Percentiles rank a stretch among this genome's conserved stretches.
These are phyloP conservation scores for Yponomeuta cagnagella DNA, from an alignment of 2,888 invertebrate species.

Conservation along the genomic window DNA sequence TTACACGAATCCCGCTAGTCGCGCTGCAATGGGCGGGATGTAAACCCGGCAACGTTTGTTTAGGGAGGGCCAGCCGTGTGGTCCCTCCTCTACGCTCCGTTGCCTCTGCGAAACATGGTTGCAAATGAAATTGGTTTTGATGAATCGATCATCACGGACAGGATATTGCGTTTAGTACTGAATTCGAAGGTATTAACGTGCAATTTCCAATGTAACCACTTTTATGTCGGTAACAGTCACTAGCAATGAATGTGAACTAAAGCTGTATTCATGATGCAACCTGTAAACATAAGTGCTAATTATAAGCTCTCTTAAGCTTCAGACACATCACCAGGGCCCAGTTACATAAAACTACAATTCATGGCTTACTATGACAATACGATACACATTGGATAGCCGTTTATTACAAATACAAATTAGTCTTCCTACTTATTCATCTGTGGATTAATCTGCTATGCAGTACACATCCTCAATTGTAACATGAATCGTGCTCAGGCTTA, in stretches of 20 bases:
- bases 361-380: no score
- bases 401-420: no score
- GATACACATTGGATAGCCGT: no score
- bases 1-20: background rate
- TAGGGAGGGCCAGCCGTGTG: constrained; percentile 4
- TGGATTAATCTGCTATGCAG: no score
- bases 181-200: background rate
- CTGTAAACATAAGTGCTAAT: no score
- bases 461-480: no score
- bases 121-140: constrained; percentile 12
- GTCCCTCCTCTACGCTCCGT: background rate
- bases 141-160: constrained; percentile 9
- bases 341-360: no score
- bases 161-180: constrained; percentile 12
- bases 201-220: background rate
- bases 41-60: background rate
- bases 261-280: no score
- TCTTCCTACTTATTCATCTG: no score
- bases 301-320: no score
- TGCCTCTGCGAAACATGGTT: background rate
- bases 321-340: no score
- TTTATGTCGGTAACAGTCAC: background rate
- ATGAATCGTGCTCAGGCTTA: no score
- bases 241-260: background rate
- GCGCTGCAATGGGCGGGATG: background rate